Base-by-base conservation (phyloP, 2,113 vertebrate genomes). In the Aplodontia rufa region DNA sequence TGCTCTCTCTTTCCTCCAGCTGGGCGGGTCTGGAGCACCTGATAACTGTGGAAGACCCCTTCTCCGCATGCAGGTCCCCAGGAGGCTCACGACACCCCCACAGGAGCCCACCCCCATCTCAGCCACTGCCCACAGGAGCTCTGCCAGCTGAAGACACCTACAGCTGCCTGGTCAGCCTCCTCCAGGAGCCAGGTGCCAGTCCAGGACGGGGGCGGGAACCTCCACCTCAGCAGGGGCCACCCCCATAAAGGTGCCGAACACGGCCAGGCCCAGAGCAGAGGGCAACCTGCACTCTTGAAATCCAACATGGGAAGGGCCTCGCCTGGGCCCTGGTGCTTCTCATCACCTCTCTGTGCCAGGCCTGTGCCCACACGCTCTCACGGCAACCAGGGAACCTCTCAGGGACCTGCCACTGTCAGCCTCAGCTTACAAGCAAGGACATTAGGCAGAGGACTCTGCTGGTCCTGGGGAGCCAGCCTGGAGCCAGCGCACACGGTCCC, bases 301-400 rank as follows among this genome's bases (percentile, higher is more conserved):
- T 53, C 24, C n/a, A 35, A 24, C 28, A 8, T 11, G 28, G 37
- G 37, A 42, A 55, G 26, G 75, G 35, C 75, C 3, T 10, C 2
- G 3, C 8, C 7, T 11, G 30, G 32, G n/a, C 55, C 5, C 24
- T 47, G 19, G 26, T 55, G 11, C 10, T 11, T 30, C 10, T 11
- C 32, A 51, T 28, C 6, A 0, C 17, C 11, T 16, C 51, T 19
- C 42, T n/a, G 37, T 4, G 2, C 66, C 0, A 6, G 22, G 40
- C 49, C 74, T 32, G 10, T 40, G 60, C 62, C 22, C 4, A 24
- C 12, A 3, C 26, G 17, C 11, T 11, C 28, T 40, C 5, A 0
- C 4, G 47, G 4, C 3, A 6, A 11, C 47, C 5, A 20, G 8
- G 76, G 5, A 7, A n/a, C 37, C n/a, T n/a, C 30, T 0, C 3